Evolutionary conservation across 2,797 vertebrate species (phyloP).

Genomic region (Chiroxiphia lanceolata): DNA sequence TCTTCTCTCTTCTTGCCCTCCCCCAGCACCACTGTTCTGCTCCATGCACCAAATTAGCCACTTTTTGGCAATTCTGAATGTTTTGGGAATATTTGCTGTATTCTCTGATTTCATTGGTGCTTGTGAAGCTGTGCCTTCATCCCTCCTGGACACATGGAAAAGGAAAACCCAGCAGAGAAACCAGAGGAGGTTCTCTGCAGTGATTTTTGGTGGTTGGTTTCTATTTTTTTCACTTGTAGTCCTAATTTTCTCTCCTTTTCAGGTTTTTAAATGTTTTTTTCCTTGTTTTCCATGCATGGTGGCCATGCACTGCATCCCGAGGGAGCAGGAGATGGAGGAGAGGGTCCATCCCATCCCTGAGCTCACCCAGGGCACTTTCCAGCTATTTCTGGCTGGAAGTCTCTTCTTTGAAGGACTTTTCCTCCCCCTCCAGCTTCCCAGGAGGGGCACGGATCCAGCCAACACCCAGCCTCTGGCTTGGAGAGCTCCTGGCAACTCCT

Average conservation of each 20-base stretch:
- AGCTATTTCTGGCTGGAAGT: neutral
- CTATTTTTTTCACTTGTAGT: accelerated
- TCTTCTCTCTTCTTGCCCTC: neutral
- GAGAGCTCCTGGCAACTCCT: neutral
- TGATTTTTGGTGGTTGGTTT: neutral
- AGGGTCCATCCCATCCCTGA: neutral
- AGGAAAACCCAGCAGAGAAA: neutral
- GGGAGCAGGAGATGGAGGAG: neutral
- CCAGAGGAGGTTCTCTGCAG: accelerated
- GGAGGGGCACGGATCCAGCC: neutral
- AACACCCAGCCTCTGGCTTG: neutral
- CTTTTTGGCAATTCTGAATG: neutral
- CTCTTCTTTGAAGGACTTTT: neutral
- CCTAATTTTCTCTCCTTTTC: neutral
- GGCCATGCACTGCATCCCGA: accelerated
- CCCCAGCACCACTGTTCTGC: neutral
- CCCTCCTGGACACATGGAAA: neutral
- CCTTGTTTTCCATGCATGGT: accelerated
- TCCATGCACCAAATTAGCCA: accelerated
- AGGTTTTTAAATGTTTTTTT: neutral
- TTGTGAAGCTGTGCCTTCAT: neutral
- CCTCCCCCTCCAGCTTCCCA: neutral
- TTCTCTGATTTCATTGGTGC: too few relatives aligned
- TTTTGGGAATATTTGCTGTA: neutral
- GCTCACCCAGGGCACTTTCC: neutral